phyloP scores from a whole-genome alignment of 2,797 vertebrate genomes.

The Phalanger gymnotis region DNA sequence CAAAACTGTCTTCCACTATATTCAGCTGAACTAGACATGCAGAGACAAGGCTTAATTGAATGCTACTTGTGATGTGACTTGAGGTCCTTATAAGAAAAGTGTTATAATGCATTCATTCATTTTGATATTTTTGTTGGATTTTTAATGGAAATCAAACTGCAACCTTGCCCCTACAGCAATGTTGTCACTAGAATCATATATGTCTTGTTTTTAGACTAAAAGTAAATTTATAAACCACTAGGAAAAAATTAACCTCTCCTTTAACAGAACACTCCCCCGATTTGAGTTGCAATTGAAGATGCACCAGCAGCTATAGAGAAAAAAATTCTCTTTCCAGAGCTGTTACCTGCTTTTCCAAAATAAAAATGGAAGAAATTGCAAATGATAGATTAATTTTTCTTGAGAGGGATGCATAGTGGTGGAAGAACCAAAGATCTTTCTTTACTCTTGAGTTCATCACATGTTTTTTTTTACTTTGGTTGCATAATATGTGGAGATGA shows the following conservation, averaged over 20 bases:
- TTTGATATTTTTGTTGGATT: slow-evolving; percentile 33
- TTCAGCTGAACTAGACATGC: neutral
- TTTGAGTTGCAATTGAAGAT: neutral
- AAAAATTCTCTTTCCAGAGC: neutral
- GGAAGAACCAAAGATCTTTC: slow-evolving; percentile 14
- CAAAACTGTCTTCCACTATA: neutral
- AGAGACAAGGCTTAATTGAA: neutral
- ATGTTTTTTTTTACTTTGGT: neutral
- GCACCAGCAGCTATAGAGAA: neutral
- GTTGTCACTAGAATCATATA: slow-evolving; percentile 48
- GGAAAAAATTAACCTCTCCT: slow-evolving; percentile 44
- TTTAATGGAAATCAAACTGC: slow-evolving; percentile 47
- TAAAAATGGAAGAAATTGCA: neutral
- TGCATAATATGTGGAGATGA: neutral
- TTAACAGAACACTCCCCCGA: neutral
- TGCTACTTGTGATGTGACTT: neutral
- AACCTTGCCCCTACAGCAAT: neutral
- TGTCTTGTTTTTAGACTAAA: slow-evolving; percentile 56
- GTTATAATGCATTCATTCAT: neutral
- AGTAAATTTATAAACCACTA: slow-evolving; percentile 45
- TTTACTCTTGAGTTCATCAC: neutral
- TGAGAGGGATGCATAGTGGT: neutral
- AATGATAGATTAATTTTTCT: neutral
- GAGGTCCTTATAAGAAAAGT: neutral
- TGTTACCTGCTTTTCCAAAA: slow-evolving; percentile 31